A percentile compares a stretch with the other conserved stretches of the same genome.
Conservation (phyloP, 2,797 vertebrate genomes). For the Brachymystax lenok region DNA sequence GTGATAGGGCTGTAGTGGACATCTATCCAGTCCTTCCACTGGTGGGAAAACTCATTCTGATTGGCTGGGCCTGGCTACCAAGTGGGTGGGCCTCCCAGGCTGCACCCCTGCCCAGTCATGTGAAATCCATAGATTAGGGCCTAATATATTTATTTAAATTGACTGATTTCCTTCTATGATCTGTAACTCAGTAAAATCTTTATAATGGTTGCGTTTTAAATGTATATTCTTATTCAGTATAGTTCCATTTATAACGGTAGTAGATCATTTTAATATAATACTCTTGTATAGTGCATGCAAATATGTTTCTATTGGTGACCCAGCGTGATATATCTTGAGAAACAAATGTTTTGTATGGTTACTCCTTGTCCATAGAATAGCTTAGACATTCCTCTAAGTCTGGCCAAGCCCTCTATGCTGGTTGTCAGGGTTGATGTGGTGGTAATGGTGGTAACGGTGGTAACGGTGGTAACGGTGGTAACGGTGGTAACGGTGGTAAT, state of each 20-base stretch:
- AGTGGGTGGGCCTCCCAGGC: too few relatives aligned
- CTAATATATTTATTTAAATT: neutral
- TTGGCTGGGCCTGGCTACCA: too few relatives aligned
- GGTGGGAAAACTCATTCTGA: neutral
- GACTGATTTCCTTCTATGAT: neutral
- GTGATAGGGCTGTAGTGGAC: conserved; percentile 6
- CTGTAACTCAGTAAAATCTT: neutral
- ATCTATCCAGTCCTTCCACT: conserved; percentile 1
- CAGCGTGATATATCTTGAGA: neutral
- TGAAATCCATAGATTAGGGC: neutral
- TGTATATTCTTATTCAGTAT: neutral
- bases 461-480: too few relatives aligned
- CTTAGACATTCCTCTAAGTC: neutral
- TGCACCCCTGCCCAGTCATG: too few relatives aligned
- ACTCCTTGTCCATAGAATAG: too few relatives aligned
- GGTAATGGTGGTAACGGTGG: too few relatives aligned
- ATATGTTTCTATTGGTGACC: neutral
- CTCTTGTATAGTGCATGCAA: neutral
- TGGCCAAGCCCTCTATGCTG: neutral
- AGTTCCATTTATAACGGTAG: neutral
- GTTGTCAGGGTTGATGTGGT: conserved; percentile 47
- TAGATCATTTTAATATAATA: neutral
- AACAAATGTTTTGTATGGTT: neutral
- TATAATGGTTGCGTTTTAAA: neutral
- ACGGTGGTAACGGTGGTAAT: too few relatives aligned